These are phyloP conservation scores for Poecilia gillii DNA, from an alignment of 2,797 vertebrate genomes.

Conservation along the genomic window DNA sequence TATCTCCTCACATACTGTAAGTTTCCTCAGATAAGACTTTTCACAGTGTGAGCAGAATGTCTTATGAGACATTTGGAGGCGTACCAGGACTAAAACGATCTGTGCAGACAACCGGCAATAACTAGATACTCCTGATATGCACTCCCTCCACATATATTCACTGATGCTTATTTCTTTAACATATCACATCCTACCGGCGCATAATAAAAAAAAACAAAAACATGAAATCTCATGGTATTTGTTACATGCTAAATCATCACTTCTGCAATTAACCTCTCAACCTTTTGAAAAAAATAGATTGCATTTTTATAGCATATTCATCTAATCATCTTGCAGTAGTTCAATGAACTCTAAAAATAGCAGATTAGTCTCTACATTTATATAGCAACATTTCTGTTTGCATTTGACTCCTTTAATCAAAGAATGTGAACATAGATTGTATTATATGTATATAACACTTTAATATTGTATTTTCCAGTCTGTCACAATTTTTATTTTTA, in stretches of 20 bases:
- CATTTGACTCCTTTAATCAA: background rate
- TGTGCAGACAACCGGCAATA: constrained; percentile 21
- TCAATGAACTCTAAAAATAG: background rate
- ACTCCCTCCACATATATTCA: constrained; percentile 8
- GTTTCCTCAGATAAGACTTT: constrained; percentile 26
- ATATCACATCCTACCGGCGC: background rate
- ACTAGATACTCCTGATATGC: constrained; percentile 27
- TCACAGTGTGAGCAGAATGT: constrained; percentile 6
- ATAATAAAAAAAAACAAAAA: background rate
- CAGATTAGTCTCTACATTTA: background rate
- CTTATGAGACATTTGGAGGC: constrained; percentile 19
- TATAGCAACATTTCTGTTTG: background rate
- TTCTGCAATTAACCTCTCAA: background rate
- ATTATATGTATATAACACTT: background rate
- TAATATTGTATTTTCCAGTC: background rate
- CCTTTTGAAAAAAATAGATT: background rate
- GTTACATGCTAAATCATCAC: background rate
- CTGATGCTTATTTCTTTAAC: constrained; percentile 6
- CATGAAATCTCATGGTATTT: background rate
- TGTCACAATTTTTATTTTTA: too few species aligned
- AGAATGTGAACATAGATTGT: background rate
- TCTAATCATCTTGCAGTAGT: background rate
- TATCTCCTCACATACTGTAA: constrained; percentile 36
- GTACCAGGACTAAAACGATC: constrained; percentile 16
- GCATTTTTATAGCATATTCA: background rate